Conservation (phyloP, 1,140 invertebrate genomes). For the Nasonia vitripennis region DNA sequence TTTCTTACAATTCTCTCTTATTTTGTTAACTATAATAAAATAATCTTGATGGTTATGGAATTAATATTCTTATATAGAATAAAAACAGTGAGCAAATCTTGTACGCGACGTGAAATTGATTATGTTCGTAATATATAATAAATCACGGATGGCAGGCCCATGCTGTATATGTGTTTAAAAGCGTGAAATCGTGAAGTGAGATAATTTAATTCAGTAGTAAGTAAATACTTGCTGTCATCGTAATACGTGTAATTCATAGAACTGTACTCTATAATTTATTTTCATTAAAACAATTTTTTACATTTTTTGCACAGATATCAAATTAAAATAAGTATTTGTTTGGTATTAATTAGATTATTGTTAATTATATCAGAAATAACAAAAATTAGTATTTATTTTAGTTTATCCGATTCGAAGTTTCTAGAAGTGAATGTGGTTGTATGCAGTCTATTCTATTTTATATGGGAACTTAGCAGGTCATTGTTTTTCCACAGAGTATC, state of each 20-base stretch:
- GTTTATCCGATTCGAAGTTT: neutral
- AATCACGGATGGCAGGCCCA: neutral
- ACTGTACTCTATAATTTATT: neutral
- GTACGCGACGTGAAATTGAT: neutral
- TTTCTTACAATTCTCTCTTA: no score
- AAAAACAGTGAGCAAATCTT: neutral
- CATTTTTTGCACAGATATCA: no score
- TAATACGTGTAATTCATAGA: neutral
- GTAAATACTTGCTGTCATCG: neutral
- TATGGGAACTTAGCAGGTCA: neutral
- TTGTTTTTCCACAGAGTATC: neutral
- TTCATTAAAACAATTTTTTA: neutral
- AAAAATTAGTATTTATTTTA: no score
- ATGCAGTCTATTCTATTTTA: neutral
- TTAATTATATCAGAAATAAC: no score
- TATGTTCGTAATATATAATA: neutral
- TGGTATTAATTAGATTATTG: no score
- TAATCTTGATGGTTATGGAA: no score
- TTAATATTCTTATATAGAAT: neutral
- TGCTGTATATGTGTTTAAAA: neutral
- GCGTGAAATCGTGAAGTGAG: conserved; percentile 17
- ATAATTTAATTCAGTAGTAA: conserved; percentile 29
- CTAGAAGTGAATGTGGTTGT: neutral
- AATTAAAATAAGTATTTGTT: no score
- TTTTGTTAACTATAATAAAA: no score